These are phyloP conservation scores for Opisthocomus hoazin DNA, from an alignment of 2,113 vertebrate genomes.

Conservation along the genomic window DNA sequence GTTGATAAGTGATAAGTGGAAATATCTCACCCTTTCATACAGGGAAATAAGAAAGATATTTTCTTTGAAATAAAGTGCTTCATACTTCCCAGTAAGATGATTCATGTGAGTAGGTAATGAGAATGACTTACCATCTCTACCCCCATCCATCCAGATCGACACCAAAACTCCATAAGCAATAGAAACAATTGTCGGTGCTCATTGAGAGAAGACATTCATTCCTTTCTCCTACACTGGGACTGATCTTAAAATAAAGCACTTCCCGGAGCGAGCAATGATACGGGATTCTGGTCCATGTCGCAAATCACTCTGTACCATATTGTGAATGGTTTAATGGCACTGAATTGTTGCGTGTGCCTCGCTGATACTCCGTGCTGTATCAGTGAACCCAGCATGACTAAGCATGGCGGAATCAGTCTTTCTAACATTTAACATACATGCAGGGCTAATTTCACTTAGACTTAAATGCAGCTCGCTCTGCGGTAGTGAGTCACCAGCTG, in stretches of 20 bases:
- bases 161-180: not conserved
- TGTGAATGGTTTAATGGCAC: not conserved
- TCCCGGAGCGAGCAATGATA: not conserved
- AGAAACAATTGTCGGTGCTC: constrained; percentile 12
- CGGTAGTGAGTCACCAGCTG: not conserved
- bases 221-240: not conserved
- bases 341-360: not conserved
- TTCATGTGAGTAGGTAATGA: constrained; percentile 51
- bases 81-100: constrained; percentile 39
- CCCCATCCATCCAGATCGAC: constrained; percentile 33
- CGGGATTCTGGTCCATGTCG: not conserved
- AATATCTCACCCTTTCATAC: constrained; percentile 26
- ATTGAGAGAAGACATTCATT: constrained; percentile 2
- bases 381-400: not conserved
- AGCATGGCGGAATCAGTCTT: not conserved
- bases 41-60: constrained; percentile 16
- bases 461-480: not conserved
- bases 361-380: not conserved
- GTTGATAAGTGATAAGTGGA: constrained; percentile 39
- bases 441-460: not conserved
- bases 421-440: not conserved
- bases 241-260: constrained; percentile 16
- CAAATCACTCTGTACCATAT: not conserved
- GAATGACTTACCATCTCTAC: constrained; percentile 38
- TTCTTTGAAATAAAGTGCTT: constrained; percentile 46